These are phyloP conservation scores for Carcharodon carcharias DNA, from an alignment of 2,797 vertebrate species.

Conservation along the genomic window DNA sequence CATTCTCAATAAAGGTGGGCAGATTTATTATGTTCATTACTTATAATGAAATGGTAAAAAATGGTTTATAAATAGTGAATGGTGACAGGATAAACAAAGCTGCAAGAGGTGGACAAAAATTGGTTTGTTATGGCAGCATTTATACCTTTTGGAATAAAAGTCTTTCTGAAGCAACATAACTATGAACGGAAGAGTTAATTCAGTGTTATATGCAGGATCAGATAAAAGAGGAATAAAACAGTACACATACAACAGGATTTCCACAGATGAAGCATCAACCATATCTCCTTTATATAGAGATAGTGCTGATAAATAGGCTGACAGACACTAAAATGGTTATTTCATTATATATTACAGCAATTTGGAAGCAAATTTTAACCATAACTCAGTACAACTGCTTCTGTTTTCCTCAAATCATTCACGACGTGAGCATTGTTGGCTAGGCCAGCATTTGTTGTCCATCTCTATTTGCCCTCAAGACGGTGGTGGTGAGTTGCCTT, in stretches of 20 bases:
- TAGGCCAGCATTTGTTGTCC: no score
- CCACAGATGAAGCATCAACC: background rate
- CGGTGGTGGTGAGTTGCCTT: no score
- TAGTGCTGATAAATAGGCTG: background rate
- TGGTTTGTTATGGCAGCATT: background rate
- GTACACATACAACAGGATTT: background rate
- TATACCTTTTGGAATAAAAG: background rate
- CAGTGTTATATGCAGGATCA: background rate
- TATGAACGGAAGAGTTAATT: background rate
- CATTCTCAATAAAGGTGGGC: background rate
- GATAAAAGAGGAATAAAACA: background rate
- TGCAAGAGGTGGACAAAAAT: background rate
- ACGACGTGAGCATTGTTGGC: no score
- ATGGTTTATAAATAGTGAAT: background rate
- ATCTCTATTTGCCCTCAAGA: no score
- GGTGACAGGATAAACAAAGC: background rate
- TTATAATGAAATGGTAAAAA: background rate
- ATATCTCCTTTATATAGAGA: background rate
- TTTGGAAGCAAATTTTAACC: background rate
- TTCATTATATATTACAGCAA: background rate
- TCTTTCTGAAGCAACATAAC: background rate
- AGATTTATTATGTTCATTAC: background rate
- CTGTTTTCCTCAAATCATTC: no score
- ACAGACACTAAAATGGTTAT: background rate
- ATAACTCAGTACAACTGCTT: slow-evolving; percentile 3